Conservation (phyloP, 1,140 invertebrate genomes). For the Trachelipus rathkii region DNA sequence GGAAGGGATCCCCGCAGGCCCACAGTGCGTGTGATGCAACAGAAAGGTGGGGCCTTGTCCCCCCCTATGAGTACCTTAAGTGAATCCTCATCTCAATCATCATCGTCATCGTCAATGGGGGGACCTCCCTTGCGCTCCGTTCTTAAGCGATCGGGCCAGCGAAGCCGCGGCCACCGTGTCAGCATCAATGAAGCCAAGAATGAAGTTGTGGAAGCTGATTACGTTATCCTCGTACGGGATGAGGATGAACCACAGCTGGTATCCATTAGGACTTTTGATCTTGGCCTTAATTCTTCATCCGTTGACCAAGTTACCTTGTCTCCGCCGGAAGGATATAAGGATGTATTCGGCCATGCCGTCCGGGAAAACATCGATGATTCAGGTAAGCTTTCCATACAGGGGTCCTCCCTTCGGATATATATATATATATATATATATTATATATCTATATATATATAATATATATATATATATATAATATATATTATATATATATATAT, state of each 20-base stretch:
- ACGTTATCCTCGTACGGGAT: slow-evolving; percentile 44
- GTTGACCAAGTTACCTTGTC: slow-evolving; percentile 38
- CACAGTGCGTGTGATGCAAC: slow-evolving; percentile 8
- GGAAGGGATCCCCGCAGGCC: not conserved
- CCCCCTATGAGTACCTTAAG: not conserved
- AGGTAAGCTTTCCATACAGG: slow-evolving; percentile 24
- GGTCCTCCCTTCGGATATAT: too few species aligned
- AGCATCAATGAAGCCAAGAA: slow-evolving; percentile 44
- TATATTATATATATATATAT: too few species aligned
- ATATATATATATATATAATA: too few species aligned
- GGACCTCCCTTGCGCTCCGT: slow-evolving; percentile 38
- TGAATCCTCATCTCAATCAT: not conserved
- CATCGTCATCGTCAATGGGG: slow-evolving; percentile 8
- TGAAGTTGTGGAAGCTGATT: slow-evolving; percentile 42
- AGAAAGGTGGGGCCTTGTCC: not conserved
- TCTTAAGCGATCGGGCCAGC: slow-evolving; percentile 38
- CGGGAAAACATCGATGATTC: slow-evolving; percentile 39
- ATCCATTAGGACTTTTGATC: slow-evolving; percentile 40
- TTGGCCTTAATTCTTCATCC: slow-evolving; percentile 33
- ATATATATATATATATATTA: too few species aligned
- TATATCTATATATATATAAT: too few species aligned
- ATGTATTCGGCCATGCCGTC: slow-evolving; percentile 38
- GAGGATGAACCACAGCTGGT: slow-evolving; percentile 44
- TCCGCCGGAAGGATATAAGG: slow-evolving; percentile 44
- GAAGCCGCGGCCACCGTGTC: slow-evolving; percentile 38